Percentiles rank a stretch among this genome's conserved stretches.
Conservation (phyloP, 1,140 invertebrate genomes). For the Bombyx mori region ASM3026992v2 NC_085116.1:6300001-6300500, state of each 20-base stretch:
- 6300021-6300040: too few relatives aligned
- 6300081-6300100: too few relatives aligned
- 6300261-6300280: conserved; percentile 37
- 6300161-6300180: not conserved
- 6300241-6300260: conserved; percentile 17
- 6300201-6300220: conserved; percentile 16
- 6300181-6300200: conserved; percentile 14
- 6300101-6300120: too few relatives aligned
- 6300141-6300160: too few relatives aligned
- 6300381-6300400: conserved; percentile 60
- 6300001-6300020: too few relatives aligned
- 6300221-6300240: conserved; percentile 28
- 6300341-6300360: conserved; percentile 38
- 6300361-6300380: conserved; percentile 44
- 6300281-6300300: conserved; percentile 44
- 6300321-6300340: conserved; percentile 61
- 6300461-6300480: conserved; percentile 14
- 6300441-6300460: conserved; percentile 7
- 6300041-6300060: too few relatives aligned
- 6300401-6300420: conserved; percentile 61
- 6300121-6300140: too few relatives aligned
- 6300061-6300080: too few relatives aligned
- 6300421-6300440: conserved; percentile 45
- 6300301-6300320: conserved; percentile 38
- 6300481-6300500: conserved; percentile 29